Evolutionary conservation across 2,113 vertebrate genomes (phyloP).

Genomic region (Saccopteryx bilineata): DNA sequence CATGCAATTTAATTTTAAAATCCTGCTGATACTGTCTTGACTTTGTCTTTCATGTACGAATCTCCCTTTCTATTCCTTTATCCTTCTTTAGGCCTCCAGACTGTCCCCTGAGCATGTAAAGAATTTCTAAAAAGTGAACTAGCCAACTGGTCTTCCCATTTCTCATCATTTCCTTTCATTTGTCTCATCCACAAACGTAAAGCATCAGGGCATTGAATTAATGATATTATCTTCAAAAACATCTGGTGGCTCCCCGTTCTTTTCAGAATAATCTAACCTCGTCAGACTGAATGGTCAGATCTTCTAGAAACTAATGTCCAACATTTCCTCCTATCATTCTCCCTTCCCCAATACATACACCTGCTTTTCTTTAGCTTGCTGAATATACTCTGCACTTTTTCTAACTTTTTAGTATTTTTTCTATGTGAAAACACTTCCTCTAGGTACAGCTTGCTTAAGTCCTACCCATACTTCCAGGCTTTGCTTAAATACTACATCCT

Average conservation of each 20-base stretch:
- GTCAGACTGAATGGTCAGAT: not conserved
- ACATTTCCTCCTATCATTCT: not conserved
- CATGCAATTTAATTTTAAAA: slow-evolving; percentile 1
- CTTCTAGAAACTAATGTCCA: not conserved
- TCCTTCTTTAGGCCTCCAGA: not conserved
- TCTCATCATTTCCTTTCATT: not conserved
- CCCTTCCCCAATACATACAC: not conserved
- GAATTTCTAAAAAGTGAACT: not conserved
- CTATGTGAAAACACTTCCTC: not conserved
- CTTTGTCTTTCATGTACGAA: not conserved
- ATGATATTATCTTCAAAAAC: not conserved
- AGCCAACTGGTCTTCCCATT: not conserved
- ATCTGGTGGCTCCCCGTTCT: not conserved
- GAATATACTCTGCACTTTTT: not conserved
- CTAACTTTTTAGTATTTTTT: not conserved
- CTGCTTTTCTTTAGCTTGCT: not conserved
- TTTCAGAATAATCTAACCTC: not conserved
- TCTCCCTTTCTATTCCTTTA: not conserved
- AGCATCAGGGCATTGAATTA: not conserved
- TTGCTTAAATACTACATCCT: slow-evolving; percentile 20
- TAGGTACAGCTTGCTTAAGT: not conserved
- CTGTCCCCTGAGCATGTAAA: not conserved
- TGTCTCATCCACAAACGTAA: not conserved
- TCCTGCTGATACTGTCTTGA: not conserved
- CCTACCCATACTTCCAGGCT: not conserved